phyloP scores from a whole-genome alignment of 2,113 vertebrate species.

The Vidua macroura region DNA sequence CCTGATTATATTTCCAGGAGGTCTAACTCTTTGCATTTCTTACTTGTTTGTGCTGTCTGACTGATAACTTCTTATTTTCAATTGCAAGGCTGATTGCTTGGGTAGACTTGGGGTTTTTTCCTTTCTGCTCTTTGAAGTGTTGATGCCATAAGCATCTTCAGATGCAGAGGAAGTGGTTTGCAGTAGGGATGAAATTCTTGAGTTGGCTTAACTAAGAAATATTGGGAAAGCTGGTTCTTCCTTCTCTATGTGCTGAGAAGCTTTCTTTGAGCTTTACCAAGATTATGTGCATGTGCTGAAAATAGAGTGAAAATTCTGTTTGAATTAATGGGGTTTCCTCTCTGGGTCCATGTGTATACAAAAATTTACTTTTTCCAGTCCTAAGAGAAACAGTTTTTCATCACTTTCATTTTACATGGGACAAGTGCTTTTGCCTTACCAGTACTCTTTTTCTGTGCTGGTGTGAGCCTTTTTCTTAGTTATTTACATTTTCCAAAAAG shows the following conservation, averaged over 20 bases:
- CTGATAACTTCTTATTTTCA: neutral
- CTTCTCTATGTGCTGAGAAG: neutral
- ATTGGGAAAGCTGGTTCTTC: neutral
- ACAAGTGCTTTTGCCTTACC: neutral
- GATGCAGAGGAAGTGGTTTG: constrained; percentile 28
- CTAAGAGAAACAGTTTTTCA: neutral
- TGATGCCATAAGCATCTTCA: constrained; percentile 50
- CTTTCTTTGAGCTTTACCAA: neutral
- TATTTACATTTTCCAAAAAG: neutral
- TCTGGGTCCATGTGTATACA: neutral
- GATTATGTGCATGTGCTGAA: neutral
- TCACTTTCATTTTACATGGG: neutral
- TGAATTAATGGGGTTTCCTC: neutral
- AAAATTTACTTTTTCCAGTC: neutral
- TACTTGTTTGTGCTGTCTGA: neutral
- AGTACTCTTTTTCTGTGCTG: neutral
- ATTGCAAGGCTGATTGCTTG: neutral
- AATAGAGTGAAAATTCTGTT: neutral
- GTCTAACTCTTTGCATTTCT: neutral
- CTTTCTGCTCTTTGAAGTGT: constrained; percentile 31
- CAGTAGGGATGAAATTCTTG: constrained; percentile 67
- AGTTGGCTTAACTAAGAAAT: neutral
- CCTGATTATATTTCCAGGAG: neutral
- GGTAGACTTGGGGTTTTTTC: neutral
- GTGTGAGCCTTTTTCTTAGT: neutral